Conservation (phyloP, 1,140 invertebrate species). For the Aphelinus certus region DNA sequence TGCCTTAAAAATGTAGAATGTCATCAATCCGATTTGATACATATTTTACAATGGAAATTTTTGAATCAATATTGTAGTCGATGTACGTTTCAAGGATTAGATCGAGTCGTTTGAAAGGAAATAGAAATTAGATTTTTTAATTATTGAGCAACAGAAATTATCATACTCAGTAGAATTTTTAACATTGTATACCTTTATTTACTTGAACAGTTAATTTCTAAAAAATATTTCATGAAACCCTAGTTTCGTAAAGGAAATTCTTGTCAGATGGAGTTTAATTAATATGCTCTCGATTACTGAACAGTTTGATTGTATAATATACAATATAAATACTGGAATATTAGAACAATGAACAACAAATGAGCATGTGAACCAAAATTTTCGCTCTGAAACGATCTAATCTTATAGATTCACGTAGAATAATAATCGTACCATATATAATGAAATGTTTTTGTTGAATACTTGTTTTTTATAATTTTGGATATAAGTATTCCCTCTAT, state of each 20-base stretch:
- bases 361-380: no score
- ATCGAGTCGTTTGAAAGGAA: conserved; percentile 38
- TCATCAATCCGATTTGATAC: conserved; percentile 53
- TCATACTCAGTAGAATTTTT: conserved; percentile 28
- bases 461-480: no score
- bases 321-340: no score
- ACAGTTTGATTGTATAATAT: no score
- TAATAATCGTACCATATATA: no score
- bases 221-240: conserved; percentile 31
- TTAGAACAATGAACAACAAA: no score
- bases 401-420: no score
- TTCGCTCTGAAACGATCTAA: no score
- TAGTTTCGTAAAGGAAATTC: conserved; percentile 13
- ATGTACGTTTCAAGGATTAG: conserved; percentile 25
- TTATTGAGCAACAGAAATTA: conserved; percentile 26
- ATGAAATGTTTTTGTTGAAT: no score
- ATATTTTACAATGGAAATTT: conserved; percentile 54
- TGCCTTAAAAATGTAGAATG: conserved; percentile 55
- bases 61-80: conserved; percentile 41
- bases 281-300: no score
- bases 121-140: conserved; percentile 22
- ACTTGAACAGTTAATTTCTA: conserved; percentile 27
- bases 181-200: conserved; percentile 36
- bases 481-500: no score
- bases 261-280: no score